A percentile compares a stretch with the other conserved stretches of the same genome.
These are phyloP conservation scores for Catharus bicknelli DNA, from an alignment of 2,113 vertebrate species.

Conservation along the genomic window DNA sequence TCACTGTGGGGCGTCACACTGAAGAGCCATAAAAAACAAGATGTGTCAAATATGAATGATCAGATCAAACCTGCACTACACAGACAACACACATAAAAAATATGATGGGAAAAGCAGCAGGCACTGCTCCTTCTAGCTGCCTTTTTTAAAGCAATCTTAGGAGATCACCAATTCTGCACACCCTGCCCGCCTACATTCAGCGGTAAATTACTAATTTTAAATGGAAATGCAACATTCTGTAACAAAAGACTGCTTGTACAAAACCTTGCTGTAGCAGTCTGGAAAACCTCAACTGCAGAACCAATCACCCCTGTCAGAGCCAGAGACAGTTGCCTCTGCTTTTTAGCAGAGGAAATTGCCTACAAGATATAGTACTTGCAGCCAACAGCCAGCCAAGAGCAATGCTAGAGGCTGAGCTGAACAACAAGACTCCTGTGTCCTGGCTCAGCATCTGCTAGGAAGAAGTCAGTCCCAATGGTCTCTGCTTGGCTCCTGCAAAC, in stretches of 20 bases:
- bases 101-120: conserved; percentile 47
- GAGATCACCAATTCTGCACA: conserved; percentile 38
- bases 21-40: conserved; percentile 31
- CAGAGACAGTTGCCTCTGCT: not conserved
- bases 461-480: not conserved
- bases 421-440: not conserved
- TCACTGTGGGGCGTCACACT: not conserved
- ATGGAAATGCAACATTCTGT: conserved; percentile 60
- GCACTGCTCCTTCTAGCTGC: conserved; percentile 41
- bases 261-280: conserved; percentile 16
- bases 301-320: conserved; percentile 16
- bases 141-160: conserved; percentile 52
- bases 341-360: conserved; percentile 29
- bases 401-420: conserved; percentile 30
- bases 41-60: conserved; percentile 52
- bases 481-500: not conserved
- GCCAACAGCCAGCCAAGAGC: conserved; percentile 39
- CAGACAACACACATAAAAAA: conserved; percentile 30
- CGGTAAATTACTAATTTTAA: conserved; percentile 65
- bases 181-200: conserved; percentile 7
- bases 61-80: conserved; percentile 46
- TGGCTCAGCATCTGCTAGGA: conserved; percentile 29
- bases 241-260: conserved; percentile 42
- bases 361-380: conserved; percentile 12
- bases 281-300: conserved; percentile 39